These are phyloP conservation scores for Luperina testacea DNA, from an alignment of 2,888 invertebrate genomes.

Conservation along the genomic window DNA sequence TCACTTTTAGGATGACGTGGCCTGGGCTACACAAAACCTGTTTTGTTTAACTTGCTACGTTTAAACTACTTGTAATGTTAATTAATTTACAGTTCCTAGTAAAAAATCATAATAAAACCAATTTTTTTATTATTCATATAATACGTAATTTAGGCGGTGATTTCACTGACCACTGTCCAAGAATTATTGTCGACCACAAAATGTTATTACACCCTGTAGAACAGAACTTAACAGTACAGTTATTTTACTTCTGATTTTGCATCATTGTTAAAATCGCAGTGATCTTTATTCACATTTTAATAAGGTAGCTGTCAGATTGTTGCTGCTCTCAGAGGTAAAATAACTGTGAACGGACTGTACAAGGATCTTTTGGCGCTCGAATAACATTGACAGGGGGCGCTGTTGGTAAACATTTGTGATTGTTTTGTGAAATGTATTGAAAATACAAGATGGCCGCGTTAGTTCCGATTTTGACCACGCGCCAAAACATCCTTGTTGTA, in stretches of 20 bases:
- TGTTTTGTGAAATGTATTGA: background rate
- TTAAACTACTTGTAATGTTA: background rate
- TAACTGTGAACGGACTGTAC: background rate
- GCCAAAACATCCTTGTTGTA: background rate
- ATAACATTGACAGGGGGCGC: background rate
- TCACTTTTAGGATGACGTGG: background rate
- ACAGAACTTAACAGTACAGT: background rate
- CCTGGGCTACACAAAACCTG: too few relatives aligned
- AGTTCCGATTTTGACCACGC: background rate
- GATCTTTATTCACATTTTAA: background rate
- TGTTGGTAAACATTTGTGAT: background rate
- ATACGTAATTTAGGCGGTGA: background rate
- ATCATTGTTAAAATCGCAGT: background rate
- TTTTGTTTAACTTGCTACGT: background rate
- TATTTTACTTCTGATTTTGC: too few relatives aligned
- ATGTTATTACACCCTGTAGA: slow-evolving; percentile 37
- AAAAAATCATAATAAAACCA: background rate
- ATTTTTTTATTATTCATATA: background rate
- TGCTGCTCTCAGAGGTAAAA: background rate
- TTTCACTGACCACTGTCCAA: slow-evolving; percentile 18
- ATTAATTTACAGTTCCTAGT: background rate
- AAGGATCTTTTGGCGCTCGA: background rate
- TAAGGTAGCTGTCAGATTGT: background rate
- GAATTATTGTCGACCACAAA: slow-evolving; percentile 46
- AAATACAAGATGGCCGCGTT: background rate